Evolutionary conservation across 1,140 invertebrate genomes (phyloP).

Genomic region (Brachionus rubens): DNA sequence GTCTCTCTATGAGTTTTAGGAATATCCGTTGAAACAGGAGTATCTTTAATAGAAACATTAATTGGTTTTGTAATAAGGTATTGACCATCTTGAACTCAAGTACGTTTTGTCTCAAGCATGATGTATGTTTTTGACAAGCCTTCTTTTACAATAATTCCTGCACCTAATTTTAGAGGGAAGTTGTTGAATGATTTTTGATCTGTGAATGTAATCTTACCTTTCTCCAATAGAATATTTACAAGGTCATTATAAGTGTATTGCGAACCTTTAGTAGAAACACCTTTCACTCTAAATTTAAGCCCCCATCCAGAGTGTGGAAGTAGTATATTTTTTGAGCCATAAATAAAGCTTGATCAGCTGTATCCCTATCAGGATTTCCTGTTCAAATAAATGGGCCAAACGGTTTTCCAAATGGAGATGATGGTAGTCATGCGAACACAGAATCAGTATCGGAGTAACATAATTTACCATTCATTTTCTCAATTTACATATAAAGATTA

Average conservation of each 20-base stretch:
- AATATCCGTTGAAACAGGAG: background rate
- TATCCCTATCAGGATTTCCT: background rate
- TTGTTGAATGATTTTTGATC: background rate
- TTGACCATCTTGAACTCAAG: background rate
- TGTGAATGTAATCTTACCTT: background rate
- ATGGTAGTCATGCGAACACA: background rate
- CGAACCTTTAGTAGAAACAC: background rate
- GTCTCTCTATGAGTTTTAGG: background rate
- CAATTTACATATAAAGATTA: background rate
- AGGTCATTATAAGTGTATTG: background rate
- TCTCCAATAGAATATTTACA: background rate
- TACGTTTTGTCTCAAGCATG: background rate
- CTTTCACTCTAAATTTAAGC: background rate
- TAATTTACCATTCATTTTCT: background rate
- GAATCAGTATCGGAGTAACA: conserved; percentile 17
- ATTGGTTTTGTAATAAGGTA: background rate
- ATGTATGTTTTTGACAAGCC: background rate
- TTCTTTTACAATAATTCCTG: background rate
- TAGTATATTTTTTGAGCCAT: conserved; percentile 5
- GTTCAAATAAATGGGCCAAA: background rate
- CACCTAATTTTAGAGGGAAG: background rate
- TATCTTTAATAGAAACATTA: background rate
- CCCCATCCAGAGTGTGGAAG: background rate
- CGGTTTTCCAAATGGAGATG: background rate
- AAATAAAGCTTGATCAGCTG: background rate